phyloP scores from a whole-genome alignment of 2,113 vertebrate genomes.

The Lophius piscatorius region DNA sequence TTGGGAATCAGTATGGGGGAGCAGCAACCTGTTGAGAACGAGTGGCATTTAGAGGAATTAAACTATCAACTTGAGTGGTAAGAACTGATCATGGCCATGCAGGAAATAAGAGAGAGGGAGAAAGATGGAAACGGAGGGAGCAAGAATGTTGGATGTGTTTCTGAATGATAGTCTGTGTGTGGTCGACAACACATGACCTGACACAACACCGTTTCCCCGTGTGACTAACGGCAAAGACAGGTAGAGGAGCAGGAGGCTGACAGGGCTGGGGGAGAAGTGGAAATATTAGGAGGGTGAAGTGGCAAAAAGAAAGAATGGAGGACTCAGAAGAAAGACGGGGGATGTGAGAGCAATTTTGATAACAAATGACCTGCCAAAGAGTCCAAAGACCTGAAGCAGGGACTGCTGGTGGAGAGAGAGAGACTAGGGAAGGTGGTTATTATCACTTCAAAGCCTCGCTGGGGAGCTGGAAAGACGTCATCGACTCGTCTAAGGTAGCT shows the following conservation, averaged over 20 bases:
- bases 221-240: no score
- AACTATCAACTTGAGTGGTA: not conserved
- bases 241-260: constrained; percentile 32
- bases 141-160: no score
- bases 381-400: constrained; percentile 38
- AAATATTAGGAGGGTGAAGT: not conserved
- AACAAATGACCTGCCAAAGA: constrained; percentile 66
- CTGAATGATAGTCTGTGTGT: no score
- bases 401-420: constrained; percentile 22
- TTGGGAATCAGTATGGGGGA: not conserved
- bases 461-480: constrained; percentile 46
- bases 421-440: constrained; percentile 43
- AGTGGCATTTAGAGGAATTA: not conserved
- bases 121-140: not conserved
- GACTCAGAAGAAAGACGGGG: not conserved
- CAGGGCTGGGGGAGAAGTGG: constrained; percentile 11
- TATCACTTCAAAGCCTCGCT: constrained; percentile 66
- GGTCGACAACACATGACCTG: no score
- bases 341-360: constrained; percentile 64
- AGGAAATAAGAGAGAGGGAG: not conserved
- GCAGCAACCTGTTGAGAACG: not conserved
- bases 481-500: constrained; percentile 29
- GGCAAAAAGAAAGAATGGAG: constrained; percentile 1
- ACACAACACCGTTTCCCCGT: no score
- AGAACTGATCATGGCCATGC: not conserved